These are phyloP conservation scores for Mormyrus lacerda DNA, from an alignment of 2,113 vertebrate genomes.

Conservation along the genomic window DNA sequence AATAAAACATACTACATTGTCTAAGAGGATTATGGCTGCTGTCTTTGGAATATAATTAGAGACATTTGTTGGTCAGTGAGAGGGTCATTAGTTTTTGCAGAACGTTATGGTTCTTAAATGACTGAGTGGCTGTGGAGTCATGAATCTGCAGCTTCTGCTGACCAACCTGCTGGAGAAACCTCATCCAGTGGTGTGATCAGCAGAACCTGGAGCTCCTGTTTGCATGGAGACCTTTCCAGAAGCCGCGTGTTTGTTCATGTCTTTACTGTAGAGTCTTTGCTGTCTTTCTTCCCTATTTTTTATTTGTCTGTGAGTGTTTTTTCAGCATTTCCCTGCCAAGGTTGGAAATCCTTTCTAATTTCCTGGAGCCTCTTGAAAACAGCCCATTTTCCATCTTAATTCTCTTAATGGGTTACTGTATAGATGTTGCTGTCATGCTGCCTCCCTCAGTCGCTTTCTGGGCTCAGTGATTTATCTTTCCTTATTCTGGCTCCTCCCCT, in stretches of 20 bases:
- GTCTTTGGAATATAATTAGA: background rate
- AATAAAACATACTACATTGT: background rate
- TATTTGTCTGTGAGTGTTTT: background rate
- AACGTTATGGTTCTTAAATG: background rate
- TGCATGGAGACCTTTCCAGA: background rate
- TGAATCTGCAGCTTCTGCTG: background rate
- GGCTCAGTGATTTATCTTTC: background rate
- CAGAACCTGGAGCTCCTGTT: background rate
- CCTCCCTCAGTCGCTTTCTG: background rate
- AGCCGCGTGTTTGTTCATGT: background rate
- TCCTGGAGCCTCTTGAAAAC: background rate
- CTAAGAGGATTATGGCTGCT: background rate
- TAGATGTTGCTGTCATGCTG: background rate
- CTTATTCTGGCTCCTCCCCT: background rate
- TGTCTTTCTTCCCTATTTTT: background rate
- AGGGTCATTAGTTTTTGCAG: background rate
- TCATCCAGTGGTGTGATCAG: background rate
- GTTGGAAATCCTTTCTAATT: background rate
- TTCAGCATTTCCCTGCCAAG: background rate
- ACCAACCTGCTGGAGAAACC: background rate
- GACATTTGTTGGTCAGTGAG: background rate
- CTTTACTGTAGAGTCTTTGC: background rate
- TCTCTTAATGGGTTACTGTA: background rate
- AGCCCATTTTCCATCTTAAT: background rate
- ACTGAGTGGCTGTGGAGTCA: background rate